Conservation (phyloP, 2,888 invertebrate species). For the Macroteleia sp. region DNA sequence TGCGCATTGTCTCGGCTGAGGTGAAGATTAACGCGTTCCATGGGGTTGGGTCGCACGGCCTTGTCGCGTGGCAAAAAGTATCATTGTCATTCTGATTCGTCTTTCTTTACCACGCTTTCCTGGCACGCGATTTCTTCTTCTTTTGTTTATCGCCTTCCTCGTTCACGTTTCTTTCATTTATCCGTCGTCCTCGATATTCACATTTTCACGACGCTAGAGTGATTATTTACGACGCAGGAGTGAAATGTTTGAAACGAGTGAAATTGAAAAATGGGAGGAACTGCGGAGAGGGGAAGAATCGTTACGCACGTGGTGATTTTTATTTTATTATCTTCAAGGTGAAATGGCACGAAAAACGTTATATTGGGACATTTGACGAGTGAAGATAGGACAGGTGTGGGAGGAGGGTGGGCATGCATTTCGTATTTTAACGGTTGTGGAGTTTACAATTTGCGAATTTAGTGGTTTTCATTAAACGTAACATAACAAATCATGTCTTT, state of each 20-base stretch:
- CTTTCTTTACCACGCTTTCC: too few relatives aligned
- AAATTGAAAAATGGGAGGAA: conserved; percentile 43
- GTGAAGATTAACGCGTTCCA: conserved; percentile 66
- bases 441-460: too few relatives aligned
- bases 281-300: conserved; percentile 26
- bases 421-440: too few relatives aligned
- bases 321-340: conserved; percentile 37
- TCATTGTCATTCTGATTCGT: conserved; percentile 37
- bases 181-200: conserved; percentile 40
- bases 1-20: conserved; percentile 70
- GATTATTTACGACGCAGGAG: conserved; percentile 37
- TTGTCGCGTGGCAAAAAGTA: conserved; percentile 37
- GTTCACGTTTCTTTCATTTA: conserved; percentile 12
- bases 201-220: conserved; percentile 29
- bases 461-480: too few relatives aligned
- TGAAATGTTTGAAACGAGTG: conserved; percentile 39
- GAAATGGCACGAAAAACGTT: too few relatives aligned
- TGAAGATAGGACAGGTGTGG: too few relatives aligned
- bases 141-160: conserved; percentile 13
- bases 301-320: conserved; percentile 40
- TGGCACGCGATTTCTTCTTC: too few relatives aligned
- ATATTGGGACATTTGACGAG: too few relatives aligned
- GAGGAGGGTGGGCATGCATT: too few relatives aligned
- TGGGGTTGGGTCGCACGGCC: conserved; percentile 60
- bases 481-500: too few relatives aligned